A percentile compares a stretch with the other conserved stretches of the same genome.
phyloP scores from a whole-genome alignment of 2,797 vertebrate genomes.

The Urophycis tenuis region DNA sequence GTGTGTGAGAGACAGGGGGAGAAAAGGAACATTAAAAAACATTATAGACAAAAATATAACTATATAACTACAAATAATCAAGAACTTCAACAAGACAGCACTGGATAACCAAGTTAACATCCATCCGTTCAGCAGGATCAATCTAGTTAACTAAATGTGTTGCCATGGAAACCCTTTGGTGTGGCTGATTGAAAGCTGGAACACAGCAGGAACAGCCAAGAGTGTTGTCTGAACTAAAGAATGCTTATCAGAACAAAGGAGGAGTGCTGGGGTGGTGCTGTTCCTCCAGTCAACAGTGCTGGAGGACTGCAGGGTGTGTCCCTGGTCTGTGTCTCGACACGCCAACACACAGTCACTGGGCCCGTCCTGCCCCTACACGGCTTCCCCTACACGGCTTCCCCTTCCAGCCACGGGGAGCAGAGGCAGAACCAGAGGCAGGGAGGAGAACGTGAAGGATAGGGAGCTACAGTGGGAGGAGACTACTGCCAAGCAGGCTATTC shows the following conservation, averaged over 20 bases:
- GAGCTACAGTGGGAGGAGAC: background rate
- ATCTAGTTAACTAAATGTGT: background rate
- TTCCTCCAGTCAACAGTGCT: conserved; percentile 33
- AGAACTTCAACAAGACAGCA: conserved; percentile 9
- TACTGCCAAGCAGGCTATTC: background rate
- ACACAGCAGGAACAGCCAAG: background rate
- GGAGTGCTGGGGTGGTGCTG: conserved; percentile 43
- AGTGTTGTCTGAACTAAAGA: conserved; percentile 17
- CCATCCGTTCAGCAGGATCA: background rate
- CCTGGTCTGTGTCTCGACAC: conserved; percentile 53
- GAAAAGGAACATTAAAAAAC: background rate
- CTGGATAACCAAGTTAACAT: background rate
- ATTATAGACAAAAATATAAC: conserved; percentile 8
- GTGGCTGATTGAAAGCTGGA: conserved; percentile 8
- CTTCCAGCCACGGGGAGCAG: background rate
- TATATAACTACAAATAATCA: conserved; percentile 6
- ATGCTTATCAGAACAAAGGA: conserved; percentile 30
- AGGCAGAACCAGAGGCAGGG: conserved; percentile 4
- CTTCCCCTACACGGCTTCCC: conserved; percentile 15
- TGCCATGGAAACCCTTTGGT: background rate
- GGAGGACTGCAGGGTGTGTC: conserved; percentile 53
- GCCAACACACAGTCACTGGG: conserved; percentile 49
- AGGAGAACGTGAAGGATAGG: background rate
- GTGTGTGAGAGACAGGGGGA: background rate
- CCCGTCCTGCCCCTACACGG: conserved; percentile 19